Base-by-base conservation (phyloP, 2,797 vertebrate species). In the Poeciliopsis paucimaculata region DNA sequence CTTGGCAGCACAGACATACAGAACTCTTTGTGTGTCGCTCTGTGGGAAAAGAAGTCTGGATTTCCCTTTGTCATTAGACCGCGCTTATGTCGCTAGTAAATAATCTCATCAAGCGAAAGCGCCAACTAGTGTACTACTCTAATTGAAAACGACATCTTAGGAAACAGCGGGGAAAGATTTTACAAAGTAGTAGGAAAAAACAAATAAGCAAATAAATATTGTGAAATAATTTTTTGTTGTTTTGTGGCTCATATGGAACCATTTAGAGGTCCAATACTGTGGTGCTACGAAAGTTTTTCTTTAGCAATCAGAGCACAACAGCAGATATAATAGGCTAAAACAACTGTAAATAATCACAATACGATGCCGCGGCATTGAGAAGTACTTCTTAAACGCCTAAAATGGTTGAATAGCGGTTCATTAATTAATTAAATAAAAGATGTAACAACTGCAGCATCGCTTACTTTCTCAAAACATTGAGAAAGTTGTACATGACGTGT, bases 31-130 rank as follows among this genome's bases (percentile, higher is more conserved):
- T 85, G 28, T 26, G 26, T 28, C 53, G 62, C 15, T 0, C 34
- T 77, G 73, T 85, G 79, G 79, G 79, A 86, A 78, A 70, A 79
- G 77, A 86, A 88, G 79, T 83, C 45, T 0, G 73, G 34, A 77
- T 36, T 81, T 76, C 72, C 64, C 39, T 68, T 60, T 23, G 31
- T 72, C 73, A 73, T 64, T 62, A 66, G 62, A 39, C 74, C 45
- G 72, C 46, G 68, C 74, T 84, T 57, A 68, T 76, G 72, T 77
- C 77, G 73, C 83, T 72, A 51, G 77, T 77, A 55, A 39, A 47
- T 15, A 55, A 57, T 68, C 26, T 43, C 49, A 64, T 81, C 47
- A 70, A 64, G 76, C 15, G 26, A 76, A 53, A 73, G 72, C 15
- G 31, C 62, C 1, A 34, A 49, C 18, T 46, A 11, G 12, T 5